phyloP scores from a whole-genome alignment of 2,797 vertebrate species.

The Neosalanx taihuensis region DNA sequence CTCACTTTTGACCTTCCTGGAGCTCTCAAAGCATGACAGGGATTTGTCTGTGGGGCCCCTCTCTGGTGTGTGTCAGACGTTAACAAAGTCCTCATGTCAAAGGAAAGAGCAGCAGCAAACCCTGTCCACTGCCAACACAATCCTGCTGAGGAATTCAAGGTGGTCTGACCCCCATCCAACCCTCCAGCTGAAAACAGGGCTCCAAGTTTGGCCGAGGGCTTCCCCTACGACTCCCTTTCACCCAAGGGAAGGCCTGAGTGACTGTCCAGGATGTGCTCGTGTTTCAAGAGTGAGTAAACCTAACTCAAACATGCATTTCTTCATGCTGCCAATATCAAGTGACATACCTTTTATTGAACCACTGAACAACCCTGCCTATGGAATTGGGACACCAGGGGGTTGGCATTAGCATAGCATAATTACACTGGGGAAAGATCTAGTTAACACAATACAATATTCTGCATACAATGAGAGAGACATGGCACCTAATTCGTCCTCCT shows the following conservation, averaged over 20 bases:
- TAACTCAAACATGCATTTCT: slow-evolving; percentile 27
- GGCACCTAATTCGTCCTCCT: slow-evolving; percentile 64
- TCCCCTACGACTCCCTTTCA: neutral
- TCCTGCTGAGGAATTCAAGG: slow-evolving; percentile 60
- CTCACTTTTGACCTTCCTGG: slow-evolving; percentile 56
- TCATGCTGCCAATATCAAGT: slow-evolving; percentile 20
- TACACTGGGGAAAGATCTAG: slow-evolving; percentile 63
- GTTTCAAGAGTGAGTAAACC: slow-evolving; percentile 22
- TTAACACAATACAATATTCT: slow-evolving; percentile 46
- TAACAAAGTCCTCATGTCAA: slow-evolving; percentile 59
- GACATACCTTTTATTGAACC: slow-evolving; percentile 29
- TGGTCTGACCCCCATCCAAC: slow-evolving; percentile 55
- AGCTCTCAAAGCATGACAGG: slow-evolving; percentile 53
- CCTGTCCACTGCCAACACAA: slow-evolving; percentile 50
- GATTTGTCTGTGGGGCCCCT: slow-evolving; percentile 50
- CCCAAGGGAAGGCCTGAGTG: neutral
- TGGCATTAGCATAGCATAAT: slow-evolving; percentile 69
- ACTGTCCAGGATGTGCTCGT: slow-evolving; percentile 9
- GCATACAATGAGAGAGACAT: slow-evolving; percentile 63
- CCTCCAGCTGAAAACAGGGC: slow-evolving; percentile 39
- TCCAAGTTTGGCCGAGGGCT: slow-evolving; percentile 20
- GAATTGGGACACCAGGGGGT: slow-evolving; percentile 34
- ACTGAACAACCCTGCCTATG: slow-evolving; percentile 39
- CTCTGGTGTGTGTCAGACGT: slow-evolving; percentile 54
- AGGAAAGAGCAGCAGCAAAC: slow-evolving; percentile 28